phyloP scores from a whole-genome alignment of 1,140 invertebrate species.

The Steinernema feltiae region DNA sequence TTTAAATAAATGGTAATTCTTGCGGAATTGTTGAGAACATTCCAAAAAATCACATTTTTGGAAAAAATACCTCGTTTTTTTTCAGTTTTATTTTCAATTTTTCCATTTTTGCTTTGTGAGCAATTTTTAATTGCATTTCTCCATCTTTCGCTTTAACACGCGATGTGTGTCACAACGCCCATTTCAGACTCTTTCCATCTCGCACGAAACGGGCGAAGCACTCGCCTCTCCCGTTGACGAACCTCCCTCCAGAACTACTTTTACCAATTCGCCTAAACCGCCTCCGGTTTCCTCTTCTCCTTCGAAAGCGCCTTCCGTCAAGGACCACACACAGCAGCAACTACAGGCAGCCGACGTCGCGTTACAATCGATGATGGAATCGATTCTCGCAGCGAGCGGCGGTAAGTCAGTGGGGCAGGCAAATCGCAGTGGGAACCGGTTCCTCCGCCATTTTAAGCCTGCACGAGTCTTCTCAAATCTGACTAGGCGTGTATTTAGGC shows the following conservation, averaged over 20 bases:
- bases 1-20: too few relatives aligned
- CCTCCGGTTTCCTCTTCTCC: neutral
- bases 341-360: neutral
- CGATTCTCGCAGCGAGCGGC: neutral
- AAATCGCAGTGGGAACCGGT: neutral
- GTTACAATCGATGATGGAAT: constrained; percentile 4
- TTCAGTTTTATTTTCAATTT: too few relatives aligned
- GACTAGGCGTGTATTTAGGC: neutral
- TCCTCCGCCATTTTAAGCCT: neutral
- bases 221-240: neutral
- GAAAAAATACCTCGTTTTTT: too few relatives aligned
- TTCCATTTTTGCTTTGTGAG: too few relatives aligned
- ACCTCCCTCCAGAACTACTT: too few relatives aligned
- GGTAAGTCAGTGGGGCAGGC: neutral
- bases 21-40: too few relatives aligned
- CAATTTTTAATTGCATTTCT: too few relatives aligned
- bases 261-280: neutral
- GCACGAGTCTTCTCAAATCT: neutral
- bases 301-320: neutral
- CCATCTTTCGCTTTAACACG: too few relatives aligned
- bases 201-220: neutral
- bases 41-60: too few relatives aligned
- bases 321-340: neutral
- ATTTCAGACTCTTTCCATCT: constrained; percentile 1
- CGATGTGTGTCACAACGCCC: too few relatives aligned